A percentile compares a stretch with the other conserved stretches of the same genome.
These are phyloP conservation scores for Arctopsyche grandis DNA, from an alignment of 1,140 invertebrate species.

Conservation along the genomic window DNA sequence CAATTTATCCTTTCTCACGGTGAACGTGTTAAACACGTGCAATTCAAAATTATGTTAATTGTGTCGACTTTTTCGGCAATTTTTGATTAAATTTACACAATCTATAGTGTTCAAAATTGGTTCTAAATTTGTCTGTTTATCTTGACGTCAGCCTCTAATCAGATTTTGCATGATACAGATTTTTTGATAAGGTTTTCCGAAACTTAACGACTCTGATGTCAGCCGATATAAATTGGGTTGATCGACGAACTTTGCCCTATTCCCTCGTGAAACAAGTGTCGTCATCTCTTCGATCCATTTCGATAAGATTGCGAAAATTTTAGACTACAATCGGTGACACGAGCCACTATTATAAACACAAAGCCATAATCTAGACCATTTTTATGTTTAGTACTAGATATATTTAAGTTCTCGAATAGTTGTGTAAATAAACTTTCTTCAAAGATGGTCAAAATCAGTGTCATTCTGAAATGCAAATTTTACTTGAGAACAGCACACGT, in stretches of 20 bases:
- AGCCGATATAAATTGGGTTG: constrained; percentile 9
- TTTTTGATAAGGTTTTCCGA: constrained; percentile 12
- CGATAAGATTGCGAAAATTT: constrained; percentile 5
- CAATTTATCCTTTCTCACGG: constrained; percentile 6
- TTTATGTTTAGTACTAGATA: too few relatives aligned
- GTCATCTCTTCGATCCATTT: constrained; percentile 24
- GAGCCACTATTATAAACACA: not conserved
- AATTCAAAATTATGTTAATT: too few relatives aligned
- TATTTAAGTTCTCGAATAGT: too few relatives aligned
- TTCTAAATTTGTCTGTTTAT: not conserved
- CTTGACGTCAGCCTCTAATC: not conserved
- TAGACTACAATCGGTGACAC: not conserved
- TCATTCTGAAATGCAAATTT: too few relatives aligned
- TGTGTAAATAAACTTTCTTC: too few relatives aligned
- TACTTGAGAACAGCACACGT: too few relatives aligned
- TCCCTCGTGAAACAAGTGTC: constrained; percentile 30
- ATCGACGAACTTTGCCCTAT: constrained; percentile 18
- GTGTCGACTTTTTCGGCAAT: not conserved
- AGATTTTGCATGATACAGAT: not conserved
- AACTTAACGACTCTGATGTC: not conserved
- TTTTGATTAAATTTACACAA: not conserved
- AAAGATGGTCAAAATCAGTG: too few relatives aligned
- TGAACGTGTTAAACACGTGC: not conserved
- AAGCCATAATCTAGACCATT: not conserved
- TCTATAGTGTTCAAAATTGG: too few relatives aligned